These are phyloP conservation scores for Lochmaea capreae DNA, from an alignment of 2,888 invertebrate genomes.

Conservation along the genomic window DNA sequence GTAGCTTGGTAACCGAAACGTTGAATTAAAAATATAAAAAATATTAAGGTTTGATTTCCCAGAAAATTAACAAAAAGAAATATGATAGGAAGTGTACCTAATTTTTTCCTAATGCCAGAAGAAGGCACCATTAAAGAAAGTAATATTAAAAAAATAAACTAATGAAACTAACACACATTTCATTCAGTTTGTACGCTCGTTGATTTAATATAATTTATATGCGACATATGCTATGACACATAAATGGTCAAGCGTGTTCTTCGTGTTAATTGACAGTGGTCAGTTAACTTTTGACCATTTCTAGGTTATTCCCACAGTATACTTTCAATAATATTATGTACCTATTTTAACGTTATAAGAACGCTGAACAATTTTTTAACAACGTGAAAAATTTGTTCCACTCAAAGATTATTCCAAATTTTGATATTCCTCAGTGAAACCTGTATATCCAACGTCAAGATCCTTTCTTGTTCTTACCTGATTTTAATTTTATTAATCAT, in stretches of 20 bases:
- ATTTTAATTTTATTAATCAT: too few relatives aligned
- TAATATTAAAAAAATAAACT: neutral
- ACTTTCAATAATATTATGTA: neutral
- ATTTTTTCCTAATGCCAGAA: neutral
- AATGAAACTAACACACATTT: neutral
- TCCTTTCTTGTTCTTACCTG: too few relatives aligned
- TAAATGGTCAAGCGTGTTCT: slow-evolving; percentile 40
- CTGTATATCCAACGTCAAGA: too few relatives aligned
- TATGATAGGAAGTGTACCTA: too few relatives aligned
- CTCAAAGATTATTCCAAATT: neutral
- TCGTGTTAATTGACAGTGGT: slow-evolving; percentile 39
- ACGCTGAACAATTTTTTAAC: too few relatives aligned
- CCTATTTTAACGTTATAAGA: neutral
- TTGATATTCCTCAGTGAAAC: too few relatives aligned
- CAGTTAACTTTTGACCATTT: slow-evolving; percentile 34
- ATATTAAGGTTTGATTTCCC: too few relatives aligned
- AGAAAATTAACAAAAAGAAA: too few relatives aligned
- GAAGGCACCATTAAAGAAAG: neutral
- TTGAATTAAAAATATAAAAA: too few relatives aligned
- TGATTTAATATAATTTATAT: slow-evolving; percentile 35
- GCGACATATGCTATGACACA: slow-evolving; percentile 34
- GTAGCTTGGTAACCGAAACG: too few relatives aligned
- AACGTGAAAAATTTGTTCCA: too few relatives aligned
- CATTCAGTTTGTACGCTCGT: slow-evolving; percentile 8
- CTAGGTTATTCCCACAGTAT: slow-evolving; percentile 40